Evolutionary conservation across 2,888 invertebrate species (phyloP).

Genomic region (Ophioninae sp.): DNA sequence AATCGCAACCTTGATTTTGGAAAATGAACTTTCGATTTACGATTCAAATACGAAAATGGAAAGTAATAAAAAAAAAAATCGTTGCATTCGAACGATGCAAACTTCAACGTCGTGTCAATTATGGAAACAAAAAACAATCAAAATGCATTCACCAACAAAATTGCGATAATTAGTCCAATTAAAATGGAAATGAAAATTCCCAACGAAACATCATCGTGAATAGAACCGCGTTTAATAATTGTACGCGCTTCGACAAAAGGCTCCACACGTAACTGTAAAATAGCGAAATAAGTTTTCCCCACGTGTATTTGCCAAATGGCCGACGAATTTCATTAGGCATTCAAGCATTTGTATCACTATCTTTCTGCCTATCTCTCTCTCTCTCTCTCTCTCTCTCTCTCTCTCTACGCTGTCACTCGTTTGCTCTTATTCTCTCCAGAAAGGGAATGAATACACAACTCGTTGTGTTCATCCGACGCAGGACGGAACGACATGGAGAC

Average conservation of each 20-base stretch:
- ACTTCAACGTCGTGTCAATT: too few relatives aligned
- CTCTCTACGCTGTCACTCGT: background rate
- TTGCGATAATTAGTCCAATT: background rate
- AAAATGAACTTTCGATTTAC: too few relatives aligned
- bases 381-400: constrained; percentile 8
- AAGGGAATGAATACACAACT: constrained; percentile 25
- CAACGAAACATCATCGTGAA: background rate
- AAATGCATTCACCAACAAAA: background rate
- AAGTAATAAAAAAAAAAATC: too few relatives aligned
- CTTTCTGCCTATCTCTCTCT: constrained; percentile 8
- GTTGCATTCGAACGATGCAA: too few relatives aligned
- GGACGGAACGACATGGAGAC: constrained; percentile 32
- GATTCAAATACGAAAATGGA: too few relatives aligned
- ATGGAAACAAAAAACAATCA: background rate
- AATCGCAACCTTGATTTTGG: too few relatives aligned
- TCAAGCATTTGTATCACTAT: constrained; percentile 34
- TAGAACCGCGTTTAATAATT: background rate
- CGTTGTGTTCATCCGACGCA: constrained; percentile 26
- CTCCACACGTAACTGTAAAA: constrained; percentile 16
- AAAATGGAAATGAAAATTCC: background rate
- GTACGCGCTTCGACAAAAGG: constrained; percentile 5
- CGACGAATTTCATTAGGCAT: constrained; percentile 45
- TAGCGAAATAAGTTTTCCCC: constrained; percentile 26
- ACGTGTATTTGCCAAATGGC: constrained; percentile 8
- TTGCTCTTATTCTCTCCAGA: constrained; percentile 16